These are phyloP conservation scores for Phyllotreta cruciferae DNA, from an alignment of 2,888 invertebrate genomes.

Conservation along the genomic window DNA sequence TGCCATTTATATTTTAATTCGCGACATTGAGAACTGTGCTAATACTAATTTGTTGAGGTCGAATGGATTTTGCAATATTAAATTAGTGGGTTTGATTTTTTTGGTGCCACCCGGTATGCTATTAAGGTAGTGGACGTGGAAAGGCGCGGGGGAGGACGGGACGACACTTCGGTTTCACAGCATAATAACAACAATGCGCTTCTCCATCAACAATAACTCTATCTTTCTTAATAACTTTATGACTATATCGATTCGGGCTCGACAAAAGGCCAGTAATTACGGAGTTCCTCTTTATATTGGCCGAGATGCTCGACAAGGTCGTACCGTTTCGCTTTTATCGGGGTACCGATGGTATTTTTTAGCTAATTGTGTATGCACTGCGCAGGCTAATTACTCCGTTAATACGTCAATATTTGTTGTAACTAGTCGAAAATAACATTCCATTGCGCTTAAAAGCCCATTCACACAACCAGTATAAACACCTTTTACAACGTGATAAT, in stretches of 20 bases:
- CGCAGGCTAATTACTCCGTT: neutral
- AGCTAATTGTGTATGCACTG: neutral
- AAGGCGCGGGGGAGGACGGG: constrained; percentile 24
- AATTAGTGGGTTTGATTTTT: too few species aligned
- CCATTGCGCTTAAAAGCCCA: neutral
- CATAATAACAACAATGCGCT: constrained; percentile 41
- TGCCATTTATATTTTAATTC: too few species aligned
- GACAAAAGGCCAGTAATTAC: constrained; percentile 35
- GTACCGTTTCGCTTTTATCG: constrained; percentile 1
- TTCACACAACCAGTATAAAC: neutral
- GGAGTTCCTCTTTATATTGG: constrained; percentile 22
- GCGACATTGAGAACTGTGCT: too few species aligned
- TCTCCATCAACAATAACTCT: constrained; percentile 42
- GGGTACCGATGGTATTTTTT: neutral
- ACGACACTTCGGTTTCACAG: constrained; percentile 35
- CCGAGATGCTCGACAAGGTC: constrained; percentile 20
- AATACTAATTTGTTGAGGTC: too few species aligned
- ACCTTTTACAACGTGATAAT: constrained; percentile 5
- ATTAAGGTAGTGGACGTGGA: constrained; percentile 30
- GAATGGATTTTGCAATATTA: too few species aligned
- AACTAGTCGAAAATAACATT: neutral
- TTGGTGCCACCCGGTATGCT: constrained; percentile 26
- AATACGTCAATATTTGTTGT: neutral
- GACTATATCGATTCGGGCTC: constrained; percentile 38
- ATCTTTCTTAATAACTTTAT: constrained; percentile 43